Percentiles rank a stretch among this genome's conserved stretches.
Conservation (phyloP, 2,888 invertebrate genomes). For the Meiosimyza decipiens region DNA sequence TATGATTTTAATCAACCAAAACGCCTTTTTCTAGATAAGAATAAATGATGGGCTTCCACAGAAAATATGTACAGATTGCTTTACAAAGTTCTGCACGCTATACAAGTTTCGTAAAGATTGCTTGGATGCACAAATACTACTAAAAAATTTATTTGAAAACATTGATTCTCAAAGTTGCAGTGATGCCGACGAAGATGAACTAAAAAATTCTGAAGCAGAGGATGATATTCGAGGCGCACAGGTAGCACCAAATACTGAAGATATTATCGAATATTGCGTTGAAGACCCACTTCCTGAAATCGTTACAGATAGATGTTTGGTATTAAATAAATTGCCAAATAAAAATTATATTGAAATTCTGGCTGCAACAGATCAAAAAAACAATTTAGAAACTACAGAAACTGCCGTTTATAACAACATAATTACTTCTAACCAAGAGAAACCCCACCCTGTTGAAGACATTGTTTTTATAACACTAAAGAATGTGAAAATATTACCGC, state of each 20-base stretch:
- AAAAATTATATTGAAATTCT: neutral
- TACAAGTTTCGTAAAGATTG: constrained; percentile 56
- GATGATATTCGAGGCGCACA: neutral
- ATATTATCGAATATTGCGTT: no score
- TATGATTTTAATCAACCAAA: no score
- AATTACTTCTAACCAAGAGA: neutral
- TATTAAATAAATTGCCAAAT: constrained; percentile 9
- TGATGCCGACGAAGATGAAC: constrained; percentile 39
- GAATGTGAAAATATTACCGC: no score
- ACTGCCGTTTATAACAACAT: constrained; percentile 1
- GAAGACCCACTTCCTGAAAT: no score
- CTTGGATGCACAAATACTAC: constrained; percentile 56
- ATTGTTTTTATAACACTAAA: no score
- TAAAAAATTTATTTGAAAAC: constrained; percentile 60
- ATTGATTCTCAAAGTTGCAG: constrained; percentile 56
- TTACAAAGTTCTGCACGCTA: constrained; percentile 59
- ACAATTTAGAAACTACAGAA: constrained; percentile 16
- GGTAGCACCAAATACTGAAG: neutral
- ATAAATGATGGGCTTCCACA: constrained; percentile 60
- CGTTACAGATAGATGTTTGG: neutral
- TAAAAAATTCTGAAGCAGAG: neutral
- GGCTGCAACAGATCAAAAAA: neutral
- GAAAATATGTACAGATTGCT: constrained; percentile 61
- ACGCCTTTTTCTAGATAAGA: constrained; percentile 48
- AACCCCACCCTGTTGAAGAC: neutral